A percentile compares a stretch with the other conserved stretches of the same genome.
Conservation (phyloP, 64 coral and sea anemone genomes). For the Dendronephthya gigantea region DNA sequence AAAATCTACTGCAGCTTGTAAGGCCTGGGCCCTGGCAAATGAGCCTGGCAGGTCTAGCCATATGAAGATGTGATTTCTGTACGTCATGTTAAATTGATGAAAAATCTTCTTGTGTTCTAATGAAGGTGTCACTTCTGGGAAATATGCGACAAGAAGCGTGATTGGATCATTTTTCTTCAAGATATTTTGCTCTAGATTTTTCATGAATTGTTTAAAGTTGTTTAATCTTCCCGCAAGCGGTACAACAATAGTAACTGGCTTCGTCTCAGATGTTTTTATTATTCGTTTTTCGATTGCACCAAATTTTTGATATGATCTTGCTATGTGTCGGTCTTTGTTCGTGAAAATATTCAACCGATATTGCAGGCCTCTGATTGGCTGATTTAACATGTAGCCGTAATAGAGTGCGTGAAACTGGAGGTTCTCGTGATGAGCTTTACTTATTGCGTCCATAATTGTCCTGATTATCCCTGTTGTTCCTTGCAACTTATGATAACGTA, state of each 20-base stretch:
- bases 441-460: neutral
- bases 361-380: neutral
- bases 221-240: neutral
- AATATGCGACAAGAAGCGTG: neutral
- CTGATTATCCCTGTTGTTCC: neutral
- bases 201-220: neutral
- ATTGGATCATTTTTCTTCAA: neutral
- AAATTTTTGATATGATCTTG: neutral
- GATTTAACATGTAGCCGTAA: neutral
- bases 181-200: neutral
- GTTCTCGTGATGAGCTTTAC: neutral
- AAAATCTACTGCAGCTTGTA: neutral
- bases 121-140: neutral
- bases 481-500: neutral
- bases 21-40: neutral
- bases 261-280: neutral
- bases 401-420: neutral
- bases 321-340: neutral
- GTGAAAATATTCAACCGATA: neutral
- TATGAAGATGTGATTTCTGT: neutral
- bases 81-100: neutral
- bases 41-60: neutral
- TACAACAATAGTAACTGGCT: neutral
- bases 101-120: neutral
- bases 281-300: neutral